Evolutionary conservation across 2,888 invertebrate genomes (phyloP), one percentile per base, ranked within the genome.

Genomic region (Eilema sororculum): DNA sequence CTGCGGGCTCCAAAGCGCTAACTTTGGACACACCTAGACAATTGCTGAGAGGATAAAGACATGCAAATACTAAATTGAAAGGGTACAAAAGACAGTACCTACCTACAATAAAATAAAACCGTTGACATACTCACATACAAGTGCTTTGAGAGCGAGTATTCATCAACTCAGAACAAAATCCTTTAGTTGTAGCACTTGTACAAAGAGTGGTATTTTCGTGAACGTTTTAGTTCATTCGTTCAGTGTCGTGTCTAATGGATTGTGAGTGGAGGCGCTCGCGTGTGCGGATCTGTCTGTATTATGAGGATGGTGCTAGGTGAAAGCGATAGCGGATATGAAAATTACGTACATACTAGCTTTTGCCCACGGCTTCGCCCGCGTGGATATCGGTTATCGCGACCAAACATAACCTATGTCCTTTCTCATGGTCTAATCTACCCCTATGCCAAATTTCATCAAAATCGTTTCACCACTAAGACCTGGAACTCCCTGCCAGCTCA

Each of bases 181-280:
- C 67, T 71, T 71, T 71, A 65, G 65, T 71, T 68, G 71, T 79
- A 79, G 76, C 79, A 76, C 79, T 76, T 37, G 74, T 71, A 82
- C 77, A 82, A 78, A 85, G 84, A 79, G 76, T 74, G 74, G 78
- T 76, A 76, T 78, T 87, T 88, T 89, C 85, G 85, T 81, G 83
- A 79, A 83, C 87, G 87, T 85, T 89, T 88, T 84, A 87, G 89
- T 85, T 84, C 85, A 85, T 81, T 84, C 89, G 86, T 86, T 86
- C 87, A 84, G 87, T 89, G 90, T 89, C 87, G 88, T 85, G 86
- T 87, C 86, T 90, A 90, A 90, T 90, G 90, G 90, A 89, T 89
- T 88, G 90, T 89, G 90, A 89, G 89, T 84, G 87, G 85, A 84
- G 81, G 84, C 86, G 87, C 80, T 89, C 89, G 90, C 86, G 86